These are phyloP conservation scores for Cololabis saira DNA, from an alignment of 2,113 vertebrate genomes.

Conservation along the genomic window DNA sequence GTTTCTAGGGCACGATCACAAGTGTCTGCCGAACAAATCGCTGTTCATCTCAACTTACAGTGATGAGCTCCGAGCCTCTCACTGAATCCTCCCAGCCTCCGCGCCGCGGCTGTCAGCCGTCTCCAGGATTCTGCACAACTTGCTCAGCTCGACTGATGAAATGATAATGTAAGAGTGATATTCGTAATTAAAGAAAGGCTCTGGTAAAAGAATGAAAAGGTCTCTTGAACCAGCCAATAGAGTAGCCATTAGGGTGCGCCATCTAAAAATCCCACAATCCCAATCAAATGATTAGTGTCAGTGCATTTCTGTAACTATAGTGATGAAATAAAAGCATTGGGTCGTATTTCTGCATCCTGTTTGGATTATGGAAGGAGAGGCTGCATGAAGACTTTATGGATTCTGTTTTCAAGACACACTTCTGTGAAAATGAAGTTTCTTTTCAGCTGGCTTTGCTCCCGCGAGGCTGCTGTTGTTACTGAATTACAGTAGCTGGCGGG, in stretches of 20 bases:
- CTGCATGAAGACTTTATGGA: slow-evolving; percentile 15
- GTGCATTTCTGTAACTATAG: slow-evolving; percentile 46
- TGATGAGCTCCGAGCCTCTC: slow-evolving; percentile 51
- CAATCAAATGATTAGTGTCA: slow-evolving; percentile 28
- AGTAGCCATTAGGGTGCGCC: slow-evolving; percentile 27
- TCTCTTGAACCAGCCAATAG: slow-evolving; percentile 28
- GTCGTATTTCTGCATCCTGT: not conserved
- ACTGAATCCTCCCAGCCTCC: slow-evolving; percentile 18
- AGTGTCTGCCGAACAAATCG: slow-evolving; percentile 55
- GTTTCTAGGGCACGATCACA: slow-evolving; percentile 21
- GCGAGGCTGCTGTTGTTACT: slow-evolving; percentile 36
- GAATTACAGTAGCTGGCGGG: slow-evolving; percentile 47
- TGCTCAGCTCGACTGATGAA: slow-evolving; percentile 26
- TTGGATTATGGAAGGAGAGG: not conserved
- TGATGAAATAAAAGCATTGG: slow-evolving; percentile 31
- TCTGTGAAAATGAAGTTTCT: slow-evolving; percentile 34
- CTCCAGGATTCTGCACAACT: slow-evolving; percentile 52
- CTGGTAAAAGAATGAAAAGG: slow-evolving; percentile 47
- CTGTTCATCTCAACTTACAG: slow-evolving; percentile 48
- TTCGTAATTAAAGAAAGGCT: slow-evolving; percentile 57
- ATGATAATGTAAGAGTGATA: too few species aligned
- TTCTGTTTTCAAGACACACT: slow-evolving; percentile 25
- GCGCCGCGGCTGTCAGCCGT: slow-evolving; percentile 46
- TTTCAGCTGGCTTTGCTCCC: slow-evolving; percentile 38
- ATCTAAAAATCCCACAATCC: slow-evolving; percentile 24